Base-by-base conservation (phyloP, 2,888 invertebrate species). In the Brachypalpus laphriformis region DNA sequence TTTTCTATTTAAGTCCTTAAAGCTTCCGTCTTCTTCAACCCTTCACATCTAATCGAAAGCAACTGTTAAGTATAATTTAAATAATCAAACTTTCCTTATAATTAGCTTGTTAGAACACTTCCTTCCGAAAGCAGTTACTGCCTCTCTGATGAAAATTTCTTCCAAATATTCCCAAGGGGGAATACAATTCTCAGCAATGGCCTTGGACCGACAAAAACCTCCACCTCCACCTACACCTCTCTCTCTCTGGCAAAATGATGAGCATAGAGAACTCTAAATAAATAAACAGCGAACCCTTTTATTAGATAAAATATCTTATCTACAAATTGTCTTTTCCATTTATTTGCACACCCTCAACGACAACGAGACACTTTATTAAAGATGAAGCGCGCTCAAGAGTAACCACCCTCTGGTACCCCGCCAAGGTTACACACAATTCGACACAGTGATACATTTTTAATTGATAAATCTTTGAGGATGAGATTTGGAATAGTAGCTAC, bases 231-330 rank as follows among this genome's bases (percentile, higher is more conserved):
- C n/a, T n/a, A n/a, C n/a, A n/a, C n/a, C 42, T 37, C 8, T 16
- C 8, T 20, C 14, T n/a, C 20, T 9, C 34, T 8, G n/a, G 0
- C 42, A 16, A 20, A 51, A 37, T 25, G 22, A 47, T 68, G 51
- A 72, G 66, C 65, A 74, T 25, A 16, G 25, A 42, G 25, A 42
- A 40, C 40, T 72, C 40, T 75, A 47, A 74, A 81, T 81, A 81
- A 81, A 81, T 81, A 81, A 81, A 74, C 57, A 81, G 42, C 18
- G 54, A 81, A 68, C 81, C 81, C 75, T 74, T 81, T 68, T 61
- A 66, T 80, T 72, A 65, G 72, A 80, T 80, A 72, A 72, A 80
- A 42, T 72, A 65, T 80, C 65, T 42, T 65, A 59, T 72, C 47
- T 80, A 59, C 65, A 71, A 63, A 70, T 37, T 80, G 72, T 72